Base-by-base conservation (phyloP, 2,113 vertebrate genomes). In the Piprites chloris region DNA sequence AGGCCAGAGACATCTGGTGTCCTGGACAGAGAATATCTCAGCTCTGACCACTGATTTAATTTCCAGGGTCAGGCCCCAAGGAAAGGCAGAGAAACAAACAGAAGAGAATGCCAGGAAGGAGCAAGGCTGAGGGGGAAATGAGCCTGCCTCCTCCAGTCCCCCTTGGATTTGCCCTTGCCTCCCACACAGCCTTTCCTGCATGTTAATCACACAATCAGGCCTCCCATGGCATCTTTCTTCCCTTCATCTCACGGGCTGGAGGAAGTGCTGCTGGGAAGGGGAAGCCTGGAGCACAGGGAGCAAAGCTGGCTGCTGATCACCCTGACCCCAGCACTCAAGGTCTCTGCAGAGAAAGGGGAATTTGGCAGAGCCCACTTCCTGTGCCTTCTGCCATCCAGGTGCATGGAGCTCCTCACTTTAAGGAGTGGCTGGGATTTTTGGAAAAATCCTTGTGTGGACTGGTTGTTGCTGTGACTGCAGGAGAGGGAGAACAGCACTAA, bases 51-150 rank as follows among this genome's bases (percentile, higher is more conserved):
- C 9, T 56, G 41, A 83, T 66, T 83, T 69, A 55, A 35, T 33
- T 61, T 20, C 7, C 32, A 56, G 55, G 72, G 84, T 94, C 95
- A 84, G 61, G 46, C 73, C 84, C 55, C 33, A 69, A 89, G 68
- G 84, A 90, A 73, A 76, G 30, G 30, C 67, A 90, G 49, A 75
- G 79, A 90, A 93, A 73, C 83, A 88, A 96, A 61, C 58, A 72
- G 71, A 84, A 87, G 55, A 95, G 88, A 95, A 96, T 95, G 79
- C 52, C 93, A 96, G 96, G 94, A 95, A 96, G 93, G 67, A 86
- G 89, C 94, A 95, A 96, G 86, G 83, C 83, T 63, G 67, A 65
- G 63, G 71, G 96, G 96, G 79, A 96, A 95, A 88, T 73, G 83
- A 92, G 86, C 75, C 67, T 85, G 93, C 65, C 81, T 94, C 42